Percentiles rank a stretch among this genome's conserved stretches.
Evolutionary conservation across 2,797 vertebrate species (phyloP).

Genomic region (Macrochelys suwanniensis): DNA sequence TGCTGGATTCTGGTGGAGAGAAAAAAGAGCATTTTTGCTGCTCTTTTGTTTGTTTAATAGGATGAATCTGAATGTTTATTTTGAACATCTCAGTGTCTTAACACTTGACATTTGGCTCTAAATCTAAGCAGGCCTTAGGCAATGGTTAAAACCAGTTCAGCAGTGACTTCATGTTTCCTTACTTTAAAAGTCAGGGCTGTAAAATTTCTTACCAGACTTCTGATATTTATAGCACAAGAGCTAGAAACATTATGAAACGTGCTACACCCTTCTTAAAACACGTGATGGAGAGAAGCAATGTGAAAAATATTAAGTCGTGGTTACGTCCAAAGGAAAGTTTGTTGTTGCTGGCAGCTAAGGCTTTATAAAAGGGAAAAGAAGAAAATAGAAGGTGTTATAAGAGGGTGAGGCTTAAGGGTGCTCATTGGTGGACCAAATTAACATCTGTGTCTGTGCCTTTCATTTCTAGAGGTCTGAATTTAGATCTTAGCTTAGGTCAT

Average conservation of each 20-base stretch:
- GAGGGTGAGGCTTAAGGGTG: background rate
- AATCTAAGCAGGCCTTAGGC: slow-evolving; percentile 30
- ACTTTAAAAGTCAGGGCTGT: slow-evolving; percentile 7
- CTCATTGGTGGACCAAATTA: background rate
- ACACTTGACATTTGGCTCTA: background rate
- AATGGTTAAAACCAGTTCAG: background rate
- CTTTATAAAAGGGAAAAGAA: slow-evolving; percentile 1
- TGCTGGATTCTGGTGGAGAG: background rate
- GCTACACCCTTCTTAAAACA: slow-evolving; percentile 38
- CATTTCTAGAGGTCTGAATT: background rate
- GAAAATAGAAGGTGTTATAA: background rate
- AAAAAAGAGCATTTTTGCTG: background rate
- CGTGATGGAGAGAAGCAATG: slow-evolving; percentile 47
- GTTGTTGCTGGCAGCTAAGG: slow-evolving; percentile 26
- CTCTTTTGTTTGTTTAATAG: background rate
- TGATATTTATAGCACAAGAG: slow-evolving; percentile 46
- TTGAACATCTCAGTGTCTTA: background rate
- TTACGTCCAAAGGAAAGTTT: slow-evolving; percentile 50
- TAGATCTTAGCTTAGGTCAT: background rate
- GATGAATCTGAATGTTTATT: background rate
- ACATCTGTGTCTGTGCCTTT: background rate
- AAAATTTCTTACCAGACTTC: slow-evolving; percentile 14
- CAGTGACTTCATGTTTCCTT: slow-evolving; percentile 58
- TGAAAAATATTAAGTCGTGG: slow-evolving; percentile 36
- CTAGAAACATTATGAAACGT: background rate